phyloP scores from a whole-genome alignment of 1,140 invertebrate genomes.

The Brachionus plicatilis region DNA sequence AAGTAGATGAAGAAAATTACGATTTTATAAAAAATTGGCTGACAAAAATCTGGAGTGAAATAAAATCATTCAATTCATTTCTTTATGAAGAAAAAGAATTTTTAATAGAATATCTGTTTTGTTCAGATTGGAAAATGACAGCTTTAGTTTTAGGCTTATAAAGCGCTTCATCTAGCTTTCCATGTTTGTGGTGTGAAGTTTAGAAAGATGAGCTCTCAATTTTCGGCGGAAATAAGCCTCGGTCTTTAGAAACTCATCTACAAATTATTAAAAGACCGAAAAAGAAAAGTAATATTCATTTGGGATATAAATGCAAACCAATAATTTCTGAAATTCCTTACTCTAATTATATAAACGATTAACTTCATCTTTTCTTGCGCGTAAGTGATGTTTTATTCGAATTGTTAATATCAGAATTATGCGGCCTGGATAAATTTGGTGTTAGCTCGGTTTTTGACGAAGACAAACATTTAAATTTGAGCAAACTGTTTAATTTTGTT shows the following conservation, averaged over 20 bases:
- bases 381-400: neutral
- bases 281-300: neutral
- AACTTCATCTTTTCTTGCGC: neutral
- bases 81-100: neutral
- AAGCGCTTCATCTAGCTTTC: neutral
- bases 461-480: neutral
- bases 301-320: neutral
- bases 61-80: neutral
- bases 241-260: neutral
- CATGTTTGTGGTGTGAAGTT: neutral
- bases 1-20: too few relatives aligned
- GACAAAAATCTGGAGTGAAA: neutral
- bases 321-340: neutral
- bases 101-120: neutral
- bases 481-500: neutral
- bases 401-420: neutral
- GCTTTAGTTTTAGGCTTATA: neutral
- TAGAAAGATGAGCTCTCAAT: neutral
- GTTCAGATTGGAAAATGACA: neutral
- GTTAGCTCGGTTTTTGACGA: neutral
- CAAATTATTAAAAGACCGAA: neutral
- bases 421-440: neutral
- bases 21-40: neutral
- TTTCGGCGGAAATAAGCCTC: neutral
- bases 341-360: neutral